Evolutionary conservation across 2,113 vertebrate species (phyloP).

Genomic region (Catharus minimus): DNA sequence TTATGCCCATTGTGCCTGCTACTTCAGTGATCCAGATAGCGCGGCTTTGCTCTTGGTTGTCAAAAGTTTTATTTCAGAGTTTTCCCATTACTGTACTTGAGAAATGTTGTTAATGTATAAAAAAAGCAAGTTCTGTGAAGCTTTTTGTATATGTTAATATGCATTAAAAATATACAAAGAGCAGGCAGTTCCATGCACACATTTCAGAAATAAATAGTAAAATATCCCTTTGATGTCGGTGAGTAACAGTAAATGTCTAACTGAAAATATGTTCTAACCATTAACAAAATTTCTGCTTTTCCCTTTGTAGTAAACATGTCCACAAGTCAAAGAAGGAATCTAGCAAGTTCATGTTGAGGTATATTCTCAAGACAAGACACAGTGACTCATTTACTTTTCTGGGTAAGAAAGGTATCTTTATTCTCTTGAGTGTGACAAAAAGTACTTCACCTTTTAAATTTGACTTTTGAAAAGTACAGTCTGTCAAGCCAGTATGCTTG

Average conservation of each 20-base stretch:
- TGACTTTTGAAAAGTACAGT: neutral
- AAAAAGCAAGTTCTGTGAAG: neutral
- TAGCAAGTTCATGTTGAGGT: constrained; percentile 24
- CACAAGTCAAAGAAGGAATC: neutral
- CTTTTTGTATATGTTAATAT: neutral
- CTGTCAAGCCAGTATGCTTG: neutral
- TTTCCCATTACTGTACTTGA: neutral
- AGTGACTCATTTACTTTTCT: neutral
- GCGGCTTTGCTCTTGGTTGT: neutral
- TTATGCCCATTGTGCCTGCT: neutral
- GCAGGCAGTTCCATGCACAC: neutral
- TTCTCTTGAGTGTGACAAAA: neutral
- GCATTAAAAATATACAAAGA: neutral
- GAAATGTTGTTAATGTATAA: neutral
- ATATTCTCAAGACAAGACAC: constrained; percentile 23
- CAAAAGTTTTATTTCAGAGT: neutral
- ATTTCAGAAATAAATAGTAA: neutral
- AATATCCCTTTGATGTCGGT: neutral
- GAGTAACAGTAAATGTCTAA: neutral
- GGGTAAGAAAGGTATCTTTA: constrained; percentile 38
- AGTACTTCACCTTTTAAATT: neutral
- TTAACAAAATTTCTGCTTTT: neutral
- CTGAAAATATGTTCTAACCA: neutral
- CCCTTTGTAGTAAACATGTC: constrained; percentile 46
- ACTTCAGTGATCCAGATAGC: neutral